phyloP scores from a whole-genome alignment of 2,113 vertebrate species.

The Pangasianodon hypophthalmus region DNA sequence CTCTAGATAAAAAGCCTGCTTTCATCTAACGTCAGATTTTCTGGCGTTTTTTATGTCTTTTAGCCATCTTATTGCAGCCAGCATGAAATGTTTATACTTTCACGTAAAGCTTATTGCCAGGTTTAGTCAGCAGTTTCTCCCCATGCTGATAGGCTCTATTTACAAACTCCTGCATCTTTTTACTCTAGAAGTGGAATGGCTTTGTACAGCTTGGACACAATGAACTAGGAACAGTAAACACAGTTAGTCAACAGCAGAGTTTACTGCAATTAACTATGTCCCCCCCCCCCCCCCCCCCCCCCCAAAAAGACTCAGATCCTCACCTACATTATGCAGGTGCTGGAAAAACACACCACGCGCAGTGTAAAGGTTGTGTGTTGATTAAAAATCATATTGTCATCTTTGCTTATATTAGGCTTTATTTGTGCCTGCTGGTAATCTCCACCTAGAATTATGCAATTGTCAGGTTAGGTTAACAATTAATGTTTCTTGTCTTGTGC shows the following conservation, averaged over 20 bases:
- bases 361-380: neutral
- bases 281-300: too few relatives aligned
- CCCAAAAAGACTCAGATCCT: too few relatives aligned
- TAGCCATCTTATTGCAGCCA: neutral
- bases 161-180: neutral
- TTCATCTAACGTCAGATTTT: neutral
- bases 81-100: neutral
- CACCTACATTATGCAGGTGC: neutral
- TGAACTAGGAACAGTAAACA: neutral
- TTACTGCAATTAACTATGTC: too few relatives aligned
- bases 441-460: neutral
- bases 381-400: neutral
- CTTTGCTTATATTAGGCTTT: neutral
- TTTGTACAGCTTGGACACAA: too few relatives aligned
- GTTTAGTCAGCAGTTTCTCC: neutral
- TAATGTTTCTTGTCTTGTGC: neutral
- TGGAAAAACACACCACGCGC: neutral
- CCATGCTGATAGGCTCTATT: neutral
- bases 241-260: neutral
- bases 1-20: neutral
- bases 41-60: neutral
- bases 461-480: neutral
- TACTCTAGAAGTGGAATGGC: neutral
- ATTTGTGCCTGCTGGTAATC: neutral
- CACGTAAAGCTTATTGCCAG: neutral